These are phyloP conservation scores for Engystomops pustulosus DNA, from an alignment of 2,113 vertebrate genomes.

Conservation along the genomic window DNA sequence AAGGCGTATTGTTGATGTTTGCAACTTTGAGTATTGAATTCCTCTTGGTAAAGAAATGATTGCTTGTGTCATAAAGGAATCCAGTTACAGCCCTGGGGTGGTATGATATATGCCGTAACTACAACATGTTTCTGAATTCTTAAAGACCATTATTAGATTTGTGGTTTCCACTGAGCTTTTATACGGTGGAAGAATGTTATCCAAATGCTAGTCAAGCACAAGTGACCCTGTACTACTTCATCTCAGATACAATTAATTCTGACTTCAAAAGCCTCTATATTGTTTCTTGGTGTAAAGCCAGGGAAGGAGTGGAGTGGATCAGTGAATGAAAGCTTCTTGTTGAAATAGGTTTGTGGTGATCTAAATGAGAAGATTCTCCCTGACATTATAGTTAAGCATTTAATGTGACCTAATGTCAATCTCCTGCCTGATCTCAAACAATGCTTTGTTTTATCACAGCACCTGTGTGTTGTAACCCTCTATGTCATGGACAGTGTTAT, in stretches of 20 bases:
- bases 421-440: background rate
- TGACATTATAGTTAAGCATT: slow-evolving; percentile 11
- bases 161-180: slow-evolving; percentile 27
- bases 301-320: background rate
- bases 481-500: background rate
- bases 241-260: slow-evolving; percentile 43
- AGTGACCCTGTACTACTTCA: slow-evolving; percentile 19
- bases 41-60: slow-evolving; percentile 34
- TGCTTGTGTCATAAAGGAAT: slow-evolving; percentile 43
- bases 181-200: slow-evolving; percentile 2
- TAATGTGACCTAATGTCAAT: slow-evolving; percentile 19
- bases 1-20: background rate
- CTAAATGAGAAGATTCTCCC: background rate
- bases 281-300: slow-evolving; percentile 36
- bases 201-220: slow-evolving; percentile 17
- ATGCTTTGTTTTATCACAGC: background rate
- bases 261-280: slow-evolving; percentile 30
- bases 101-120: slow-evolving; percentile 32
- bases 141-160: slow-evolving; percentile 49
- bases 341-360: slow-evolving; percentile 11
- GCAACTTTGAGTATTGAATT: slow-evolving; percentile 25
- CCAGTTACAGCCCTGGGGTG: slow-evolving; percentile 38
- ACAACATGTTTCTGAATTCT: slow-evolving; percentile 44
- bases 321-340: slow-evolving; percentile 29
- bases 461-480: background rate